These are phyloP conservation scores for Graphium colonna DNA, from an alignment of 2,888 invertebrate species.

Conservation along the genomic window DNA sequence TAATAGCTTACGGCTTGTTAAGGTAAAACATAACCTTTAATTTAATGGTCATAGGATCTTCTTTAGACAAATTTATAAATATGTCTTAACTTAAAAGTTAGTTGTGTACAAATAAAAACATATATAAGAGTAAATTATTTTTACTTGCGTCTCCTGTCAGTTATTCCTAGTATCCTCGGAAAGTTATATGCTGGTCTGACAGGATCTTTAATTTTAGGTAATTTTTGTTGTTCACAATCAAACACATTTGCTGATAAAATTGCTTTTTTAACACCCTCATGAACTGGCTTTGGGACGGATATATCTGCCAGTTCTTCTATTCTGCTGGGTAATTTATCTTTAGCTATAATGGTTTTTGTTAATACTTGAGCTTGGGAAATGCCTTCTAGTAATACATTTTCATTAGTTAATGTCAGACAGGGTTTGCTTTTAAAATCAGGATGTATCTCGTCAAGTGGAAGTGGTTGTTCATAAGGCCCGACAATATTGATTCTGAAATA, in stretches of 20 bases:
- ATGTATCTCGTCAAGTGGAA: slow-evolving; percentile 78
- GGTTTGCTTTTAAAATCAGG: slow-evolving; percentile 83
- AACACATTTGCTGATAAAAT: slow-evolving; percentile 84
- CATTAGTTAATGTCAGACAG: slow-evolving; percentile 80
- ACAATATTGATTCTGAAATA: slow-evolving; percentile 61
- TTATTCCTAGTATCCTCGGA: slow-evolving; percentile 87
- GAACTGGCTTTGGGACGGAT: slow-evolving; percentile 71
- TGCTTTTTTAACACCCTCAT: slow-evolving; percentile 82
- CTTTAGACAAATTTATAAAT: too few species aligned
- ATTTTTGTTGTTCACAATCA: slow-evolving; percentile 88
- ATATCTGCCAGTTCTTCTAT: slow-evolving; percentile 75
- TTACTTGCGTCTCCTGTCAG: slow-evolving; percentile 85
- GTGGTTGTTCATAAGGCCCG: slow-evolving; percentile 58
- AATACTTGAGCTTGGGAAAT: slow-evolving; percentile 88
- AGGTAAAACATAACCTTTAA: too few species aligned
- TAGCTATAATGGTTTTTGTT: slow-evolving; percentile 86
- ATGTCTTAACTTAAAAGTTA: too few species aligned
- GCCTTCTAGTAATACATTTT: slow-evolving; percentile 85
- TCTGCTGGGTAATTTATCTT: slow-evolving; percentile 81
- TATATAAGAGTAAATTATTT: not conserved
- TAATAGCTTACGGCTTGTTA: not conserved
- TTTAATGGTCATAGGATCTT: too few species aligned
- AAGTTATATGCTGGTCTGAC: slow-evolving; percentile 85
- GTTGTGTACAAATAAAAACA: not conserved
- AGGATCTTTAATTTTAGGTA: slow-evolving; percentile 86